A percentile compares a stretch with the other conserved stretches of the same genome.
Evolutionary conservation across 2,888 invertebrate species (phyloP).

Genomic region (Scaptomyza polygonia): DNA sequence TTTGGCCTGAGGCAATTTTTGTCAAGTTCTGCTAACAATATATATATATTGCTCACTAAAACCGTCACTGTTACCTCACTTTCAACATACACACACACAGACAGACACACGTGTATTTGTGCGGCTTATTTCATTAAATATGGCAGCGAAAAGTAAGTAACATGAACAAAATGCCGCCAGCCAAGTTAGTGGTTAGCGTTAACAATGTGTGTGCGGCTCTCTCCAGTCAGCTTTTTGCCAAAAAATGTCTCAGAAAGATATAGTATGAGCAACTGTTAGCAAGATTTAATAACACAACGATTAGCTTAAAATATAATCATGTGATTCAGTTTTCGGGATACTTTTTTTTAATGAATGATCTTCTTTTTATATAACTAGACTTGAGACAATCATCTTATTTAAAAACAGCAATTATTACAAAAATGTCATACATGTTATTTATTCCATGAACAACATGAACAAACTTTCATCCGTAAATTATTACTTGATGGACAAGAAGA

Average conservation of each 20-base stretch:
- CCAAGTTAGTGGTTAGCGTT: slow-evolving; percentile 51
- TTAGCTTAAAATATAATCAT: background rate
- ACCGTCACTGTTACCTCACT: slow-evolving; percentile 12
- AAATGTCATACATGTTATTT: too few relatives aligned
- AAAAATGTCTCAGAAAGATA: background rate
- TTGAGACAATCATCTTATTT: too few relatives aligned
- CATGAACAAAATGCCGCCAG: slow-evolving; percentile 49
- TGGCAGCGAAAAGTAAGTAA: slow-evolving; percentile 51
- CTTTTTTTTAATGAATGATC: too few relatives aligned
- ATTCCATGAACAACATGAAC: too few relatives aligned
- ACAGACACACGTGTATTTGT: slow-evolving; percentile 8
- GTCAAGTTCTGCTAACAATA: slow-evolving; percentile 52
- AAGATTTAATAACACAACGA: background rate
- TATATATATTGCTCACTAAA: slow-evolving; percentile 7
- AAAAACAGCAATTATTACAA: too few relatives aligned
- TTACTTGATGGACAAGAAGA: too few relatives aligned
- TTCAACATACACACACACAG: slow-evolving; percentile 19
- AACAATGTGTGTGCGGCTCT: slow-evolving; percentile 57
- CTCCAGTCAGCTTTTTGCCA: slow-evolving; percentile 16
- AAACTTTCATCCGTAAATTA: too few relatives aligned
- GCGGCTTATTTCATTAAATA: slow-evolving; percentile 66
- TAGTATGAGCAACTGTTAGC: background rate
- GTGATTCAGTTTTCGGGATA: accelerated
- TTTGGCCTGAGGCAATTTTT: slow-evolving; percentile 53
- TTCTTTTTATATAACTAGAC: too few relatives aligned